These are phyloP conservation scores for Passer montanus DNA, from an alignment of 2,113 vertebrate species.

Conservation along the genomic window DNA sequence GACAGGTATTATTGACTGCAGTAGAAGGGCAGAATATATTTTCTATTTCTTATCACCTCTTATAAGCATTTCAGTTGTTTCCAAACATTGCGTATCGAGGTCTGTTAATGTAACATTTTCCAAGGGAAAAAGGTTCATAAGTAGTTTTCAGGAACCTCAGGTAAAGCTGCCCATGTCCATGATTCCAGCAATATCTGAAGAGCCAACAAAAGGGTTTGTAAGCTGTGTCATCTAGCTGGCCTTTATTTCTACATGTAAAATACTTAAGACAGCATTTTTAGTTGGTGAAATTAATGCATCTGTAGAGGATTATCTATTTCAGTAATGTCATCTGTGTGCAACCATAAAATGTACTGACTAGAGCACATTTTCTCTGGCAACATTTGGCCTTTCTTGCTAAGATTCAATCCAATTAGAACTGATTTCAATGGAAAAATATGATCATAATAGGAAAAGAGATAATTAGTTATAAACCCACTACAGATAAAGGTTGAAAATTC, in stretches of 20 bases:
- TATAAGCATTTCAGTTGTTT: constrained; percentile 36
- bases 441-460: neutral
- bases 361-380: neutral
- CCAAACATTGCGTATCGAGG: neutral
- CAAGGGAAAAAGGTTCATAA: neutral
- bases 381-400: neutral
- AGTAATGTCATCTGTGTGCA: neutral
- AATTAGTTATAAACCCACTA: neutral
- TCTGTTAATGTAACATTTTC: constrained; percentile 20
- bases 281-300: constrained; percentile 31
- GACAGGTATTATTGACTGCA: neutral
- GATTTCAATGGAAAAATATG: neutral
- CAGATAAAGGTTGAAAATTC: neutral
- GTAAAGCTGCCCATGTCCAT: neutral
- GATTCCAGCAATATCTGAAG: neutral
- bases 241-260: neutral
- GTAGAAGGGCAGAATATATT: neutral
- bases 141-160: constrained; percentile 29
- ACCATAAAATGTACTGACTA: neutral
- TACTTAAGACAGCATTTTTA: neutral
- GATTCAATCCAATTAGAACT: neutral
- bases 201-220: neutral
- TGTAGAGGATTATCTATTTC: constrained; percentile 10
- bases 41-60: neutral
- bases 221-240: neutral